phyloP scores from a whole-genome alignment of 1,140 invertebrate genomes.

The Parasteatoda tepidariorum region DNA sequence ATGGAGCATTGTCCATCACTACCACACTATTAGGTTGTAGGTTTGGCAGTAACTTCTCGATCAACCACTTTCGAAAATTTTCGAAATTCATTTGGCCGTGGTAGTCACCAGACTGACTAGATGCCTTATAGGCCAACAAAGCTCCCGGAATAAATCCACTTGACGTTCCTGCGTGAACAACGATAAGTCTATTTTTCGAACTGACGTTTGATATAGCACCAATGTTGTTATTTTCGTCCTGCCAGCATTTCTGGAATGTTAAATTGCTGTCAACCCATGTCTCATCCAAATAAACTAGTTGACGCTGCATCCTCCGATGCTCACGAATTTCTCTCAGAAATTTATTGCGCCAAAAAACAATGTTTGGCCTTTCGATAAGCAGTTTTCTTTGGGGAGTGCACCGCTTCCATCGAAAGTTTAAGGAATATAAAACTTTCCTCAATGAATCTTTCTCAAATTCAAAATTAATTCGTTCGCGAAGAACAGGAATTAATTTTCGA shows the following conservation, averaged over 20 bases:
- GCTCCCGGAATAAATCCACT: too few relatives aligned
- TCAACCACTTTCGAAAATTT: too few relatives aligned
- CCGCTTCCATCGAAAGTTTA: background rate
- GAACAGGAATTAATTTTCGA: background rate
- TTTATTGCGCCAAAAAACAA: background rate
- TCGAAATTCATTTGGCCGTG: too few relatives aligned
- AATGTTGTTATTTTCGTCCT: background rate
- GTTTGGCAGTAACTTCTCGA: too few relatives aligned
- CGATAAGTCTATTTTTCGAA: background rate
- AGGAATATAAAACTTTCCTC: background rate
- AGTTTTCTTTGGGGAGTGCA: background rate
- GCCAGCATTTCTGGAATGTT: background rate
- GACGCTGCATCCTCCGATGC: background rate
- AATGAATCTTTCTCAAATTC: background rate
- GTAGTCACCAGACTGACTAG: too few relatives aligned
- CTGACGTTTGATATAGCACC: background rate
- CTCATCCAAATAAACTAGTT: constrained; percentile 16
- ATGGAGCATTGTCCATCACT: too few relatives aligned
- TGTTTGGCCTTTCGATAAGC: constrained; percentile 8
- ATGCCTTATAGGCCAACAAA: too few relatives aligned
- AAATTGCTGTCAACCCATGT: constrained; percentile 15
- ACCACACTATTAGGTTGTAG: too few relatives aligned
- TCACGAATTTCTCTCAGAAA: background rate
- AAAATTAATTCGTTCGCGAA: background rate
- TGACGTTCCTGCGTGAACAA: too few relatives aligned